phyloP scores from a whole-genome alignment of 2,113 vertebrate species.

The Rhabdomys dilectus region DNA sequence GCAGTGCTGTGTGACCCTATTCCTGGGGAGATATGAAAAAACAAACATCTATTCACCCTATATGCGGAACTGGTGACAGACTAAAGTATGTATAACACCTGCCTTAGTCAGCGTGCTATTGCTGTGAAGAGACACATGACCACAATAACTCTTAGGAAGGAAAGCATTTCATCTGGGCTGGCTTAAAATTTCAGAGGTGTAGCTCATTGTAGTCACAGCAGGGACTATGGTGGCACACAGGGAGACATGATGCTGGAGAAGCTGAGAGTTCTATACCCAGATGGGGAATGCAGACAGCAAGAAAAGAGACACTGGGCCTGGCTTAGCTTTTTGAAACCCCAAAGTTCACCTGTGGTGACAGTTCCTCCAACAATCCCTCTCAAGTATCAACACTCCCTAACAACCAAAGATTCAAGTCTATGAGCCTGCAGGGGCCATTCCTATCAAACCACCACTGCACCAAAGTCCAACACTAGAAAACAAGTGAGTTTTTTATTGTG shows the following conservation, averaged over 20 bases:
- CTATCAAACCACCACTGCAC: background rate
- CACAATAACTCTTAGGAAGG: background rate
- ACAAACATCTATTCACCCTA: background rate
- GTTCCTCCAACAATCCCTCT: background rate
- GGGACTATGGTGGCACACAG: background rate
- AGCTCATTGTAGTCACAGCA: background rate
- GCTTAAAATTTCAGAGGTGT: background rate
- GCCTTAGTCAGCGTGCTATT: background rate
- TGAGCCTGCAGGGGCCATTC: background rate
- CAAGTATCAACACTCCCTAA: background rate
- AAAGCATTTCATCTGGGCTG: background rate
- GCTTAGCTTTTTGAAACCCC: background rate
- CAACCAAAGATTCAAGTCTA: background rate
- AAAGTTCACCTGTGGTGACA: background rate
- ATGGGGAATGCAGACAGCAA: background rate
- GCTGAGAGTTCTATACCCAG: background rate
- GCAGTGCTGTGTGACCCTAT: background rate
- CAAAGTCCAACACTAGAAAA: background rate
- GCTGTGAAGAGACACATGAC: background rate
- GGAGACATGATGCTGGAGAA: background rate
- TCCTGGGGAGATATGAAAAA: background rate
- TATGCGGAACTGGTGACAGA: background rate
- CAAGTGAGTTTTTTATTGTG: background rate
- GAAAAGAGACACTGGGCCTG: background rate
- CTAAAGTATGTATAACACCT: background rate